Percentiles rank a stretch among this genome's conserved stretches.
phyloP scores from a whole-genome alignment of 2,797 vertebrate genomes.

The Cheracebus regulus region DNA sequence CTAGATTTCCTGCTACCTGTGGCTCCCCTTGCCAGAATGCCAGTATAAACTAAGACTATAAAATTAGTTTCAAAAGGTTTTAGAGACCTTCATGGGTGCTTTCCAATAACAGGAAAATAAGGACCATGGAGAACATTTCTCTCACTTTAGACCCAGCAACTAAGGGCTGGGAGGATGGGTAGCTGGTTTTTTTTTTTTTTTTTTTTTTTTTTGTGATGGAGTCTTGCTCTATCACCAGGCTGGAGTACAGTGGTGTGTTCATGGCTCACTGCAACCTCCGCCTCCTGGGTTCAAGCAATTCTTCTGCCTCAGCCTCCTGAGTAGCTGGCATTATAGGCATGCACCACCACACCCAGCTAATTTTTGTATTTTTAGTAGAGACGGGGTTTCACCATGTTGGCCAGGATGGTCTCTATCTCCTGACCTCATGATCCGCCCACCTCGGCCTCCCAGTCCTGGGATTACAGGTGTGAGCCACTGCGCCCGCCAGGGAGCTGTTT shows the following conservation, averaged over 20 bases:
- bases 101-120: not conserved
- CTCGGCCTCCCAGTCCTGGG: not conserved
- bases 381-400: not conserved
- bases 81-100: not conserved
- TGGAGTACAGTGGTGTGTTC: not conserved
- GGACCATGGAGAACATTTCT: not conserved
- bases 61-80: not conserved
- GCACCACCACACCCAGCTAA: not conserved
- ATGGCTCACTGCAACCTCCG: not conserved
- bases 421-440: not conserved
- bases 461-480: not conserved
- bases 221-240: not conserved
- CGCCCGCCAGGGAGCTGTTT: rapidly evolving
- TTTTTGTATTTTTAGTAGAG: not conserved
- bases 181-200: not conserved
- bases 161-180: too few species aligned
- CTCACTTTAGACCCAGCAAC: not conserved
- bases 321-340: not conserved
- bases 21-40: not conserved
- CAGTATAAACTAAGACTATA: not conserved
- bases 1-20: not conserved
- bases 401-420: not conserved
- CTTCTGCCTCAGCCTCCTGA: not conserved
- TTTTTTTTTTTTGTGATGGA: not conserved
- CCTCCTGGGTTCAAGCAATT: not conserved